Percentiles rank a stretch among this genome's conserved stretches.
These are phyloP conservation scores for Channallabes apus DNA, from an alignment of 2,797 vertebrate genomes.

Conservation along the genomic window DNA sequence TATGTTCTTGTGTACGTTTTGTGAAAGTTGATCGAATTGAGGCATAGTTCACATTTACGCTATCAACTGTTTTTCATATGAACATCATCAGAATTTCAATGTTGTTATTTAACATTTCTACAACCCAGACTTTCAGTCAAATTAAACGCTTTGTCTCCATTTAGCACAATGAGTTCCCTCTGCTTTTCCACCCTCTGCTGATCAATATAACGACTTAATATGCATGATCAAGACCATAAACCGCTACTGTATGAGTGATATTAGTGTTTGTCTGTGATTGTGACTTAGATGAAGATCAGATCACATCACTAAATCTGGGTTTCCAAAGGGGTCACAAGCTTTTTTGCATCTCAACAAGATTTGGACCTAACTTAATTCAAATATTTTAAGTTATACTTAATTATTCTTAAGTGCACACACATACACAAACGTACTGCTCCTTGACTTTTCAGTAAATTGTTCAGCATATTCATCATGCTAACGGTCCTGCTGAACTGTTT, in stretches of 20 bases:
- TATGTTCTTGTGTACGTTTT: no score
- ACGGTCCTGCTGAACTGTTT: slow-evolving; percentile 93
- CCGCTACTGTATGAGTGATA: background rate
- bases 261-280: background rate
- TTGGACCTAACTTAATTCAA: no score
- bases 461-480: slow-evolving; percentile 96
- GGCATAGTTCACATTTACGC: no score
- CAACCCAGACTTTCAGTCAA: background rate
- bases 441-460: slow-evolving; percentile 82
- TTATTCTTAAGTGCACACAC: background rate
- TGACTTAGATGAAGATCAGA: background rate
- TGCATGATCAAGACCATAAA: background rate
- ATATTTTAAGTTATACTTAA: no score
- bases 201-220: background rate
- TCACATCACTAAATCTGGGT: background rate
- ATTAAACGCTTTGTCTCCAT: background rate
- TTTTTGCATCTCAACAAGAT: background rate
- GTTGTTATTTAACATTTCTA: background rate
- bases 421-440: slow-evolving; percentile 58
- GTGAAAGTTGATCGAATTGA: background rate
- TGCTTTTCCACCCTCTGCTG: background rate
- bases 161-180: background rate
- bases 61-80: background rate
- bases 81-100: background rate
- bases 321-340: background rate